These are phyloP conservation scores for Plectrocnemia conspersa DNA, from an alignment of 1,140 invertebrate genomes.

Conservation along the genomic window DNA sequence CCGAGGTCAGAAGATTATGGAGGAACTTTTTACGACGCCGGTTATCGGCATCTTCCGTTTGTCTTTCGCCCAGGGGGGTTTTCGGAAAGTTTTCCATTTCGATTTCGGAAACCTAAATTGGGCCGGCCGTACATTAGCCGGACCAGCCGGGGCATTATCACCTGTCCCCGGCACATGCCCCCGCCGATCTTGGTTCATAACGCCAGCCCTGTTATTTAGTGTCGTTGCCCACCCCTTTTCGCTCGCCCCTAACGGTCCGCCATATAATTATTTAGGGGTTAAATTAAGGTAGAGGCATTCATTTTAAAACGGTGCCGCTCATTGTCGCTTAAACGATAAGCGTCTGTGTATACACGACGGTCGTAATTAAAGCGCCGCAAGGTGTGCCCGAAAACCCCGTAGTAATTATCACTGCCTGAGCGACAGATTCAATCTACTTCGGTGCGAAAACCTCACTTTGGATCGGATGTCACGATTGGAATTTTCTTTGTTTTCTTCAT, in stretches of 20 bases:
- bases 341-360: conserved; percentile 7
- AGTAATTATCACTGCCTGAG: conserved; percentile 32
- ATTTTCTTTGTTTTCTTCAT: conserved; percentile 28
- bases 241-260: conserved; percentile 1
- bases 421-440: conserved; percentile 33
- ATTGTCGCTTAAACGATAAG: conserved; percentile 33
- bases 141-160: conserved; percentile 22
- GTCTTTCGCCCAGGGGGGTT: too few species aligned
- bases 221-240: neutral
- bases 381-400: conserved; percentile 4
- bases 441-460: conserved; percentile 16
- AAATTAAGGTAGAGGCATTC: conserved; percentile 32
- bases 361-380: conserved; percentile 30
- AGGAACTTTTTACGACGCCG: too few species aligned
- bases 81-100: too few species aligned
- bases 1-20: too few species aligned
- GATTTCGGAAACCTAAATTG: too few species aligned
- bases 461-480: conserved; percentile 30
- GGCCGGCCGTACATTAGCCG: conserved; percentile 2
- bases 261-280: conserved; percentile 34
- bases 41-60: too few species aligned
- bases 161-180: conserved; percentile 30
- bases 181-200: conserved; percentile 24
- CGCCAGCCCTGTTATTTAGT: conserved; percentile 31
- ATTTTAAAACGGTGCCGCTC: conserved; percentile 33